Evolutionary conservation across 2,113 vertebrate species (phyloP), one percentile per base, ranked within the genome.

Genomic region (Sprattus sprattus): DNA sequence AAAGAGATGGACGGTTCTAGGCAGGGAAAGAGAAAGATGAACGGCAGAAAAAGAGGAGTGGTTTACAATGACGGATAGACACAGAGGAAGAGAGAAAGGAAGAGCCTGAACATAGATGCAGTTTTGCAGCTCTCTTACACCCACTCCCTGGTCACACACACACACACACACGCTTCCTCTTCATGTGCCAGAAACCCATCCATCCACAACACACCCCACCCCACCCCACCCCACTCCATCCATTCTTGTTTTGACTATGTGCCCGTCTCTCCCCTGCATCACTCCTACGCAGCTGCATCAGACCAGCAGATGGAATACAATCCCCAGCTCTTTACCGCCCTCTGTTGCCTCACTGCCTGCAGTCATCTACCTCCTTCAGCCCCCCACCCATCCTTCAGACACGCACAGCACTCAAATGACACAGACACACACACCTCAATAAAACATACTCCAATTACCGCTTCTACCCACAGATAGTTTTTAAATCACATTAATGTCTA

Each of bases 271-370:
- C 28, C 71, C 82, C 54, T 57, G 28, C 9, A 22, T 39, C 47
- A 20, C 15, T 64, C 25, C 54, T 54, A 5, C 7, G 25, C 71
- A 39, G 28, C 25, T 75, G 9, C 32, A 75, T 39, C 67, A 75
- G 67, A 3, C 67, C 67, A 75, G 67, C 1, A 3, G 25, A 78
- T 39, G 71, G 10, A 78, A 15, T 4, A 13, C 71, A 3, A 32
- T 71, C 64, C 81, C 6, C 54, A 80, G 39, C 75, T 87, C 89
- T 88, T 0, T 18, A 67, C 84, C 85, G 90, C 89, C 92, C 88
- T 89, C 93, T 92, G 88, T 90, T 91, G 90, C 80, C 3, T 44
- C 11, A 22, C 45, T 47, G 45, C 85, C 44, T 6, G 75, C 86
- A 86, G 60, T 25, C 16, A 84, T 60, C 11, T 6, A 71, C 45